phyloP scores from a whole-genome alignment of 2,888 invertebrate genomes.

The Tetragnatha montana region DNA sequence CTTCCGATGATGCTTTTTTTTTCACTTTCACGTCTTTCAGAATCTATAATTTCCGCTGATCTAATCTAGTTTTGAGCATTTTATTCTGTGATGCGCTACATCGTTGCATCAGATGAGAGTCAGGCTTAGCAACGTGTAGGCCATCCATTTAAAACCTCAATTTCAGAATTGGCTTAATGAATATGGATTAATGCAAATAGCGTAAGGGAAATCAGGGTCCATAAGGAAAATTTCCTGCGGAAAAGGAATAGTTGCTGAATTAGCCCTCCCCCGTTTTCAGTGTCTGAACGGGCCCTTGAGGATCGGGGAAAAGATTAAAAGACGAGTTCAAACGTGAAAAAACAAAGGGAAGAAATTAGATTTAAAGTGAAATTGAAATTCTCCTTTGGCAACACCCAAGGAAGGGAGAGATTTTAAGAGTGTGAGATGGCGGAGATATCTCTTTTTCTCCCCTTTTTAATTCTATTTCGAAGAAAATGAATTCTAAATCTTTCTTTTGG shows the following conservation, averaged over 20 bases:
- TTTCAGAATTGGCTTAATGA: conserved; percentile 49
- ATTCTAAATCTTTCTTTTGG: conserved; percentile 1
- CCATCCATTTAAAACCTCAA: conserved; percentile 51
- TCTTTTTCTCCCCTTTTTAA: background rate
- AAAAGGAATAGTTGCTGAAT: background rate
- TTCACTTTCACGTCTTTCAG: background rate
- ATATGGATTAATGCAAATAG: conserved; percentile 70
- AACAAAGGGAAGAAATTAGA: conserved; percentile 48
- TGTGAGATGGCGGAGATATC: background rate
- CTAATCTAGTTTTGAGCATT: conserved; percentile 60
- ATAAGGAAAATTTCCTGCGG: background rate
- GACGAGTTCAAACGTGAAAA: background rate
- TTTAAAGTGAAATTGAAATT: conserved; percentile 65
- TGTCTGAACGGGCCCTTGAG: conserved; percentile 26
- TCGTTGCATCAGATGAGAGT: too few relatives aligned
- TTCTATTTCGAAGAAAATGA: background rate
- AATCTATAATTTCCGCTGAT: conserved; percentile 37
- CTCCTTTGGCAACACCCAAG: background rate
- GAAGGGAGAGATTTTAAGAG: background rate
- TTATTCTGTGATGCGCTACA: conserved; percentile 33
- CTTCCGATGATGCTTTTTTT: background rate
- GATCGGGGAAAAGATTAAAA: conserved; percentile 3
- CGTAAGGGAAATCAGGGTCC: conserved; percentile 43
- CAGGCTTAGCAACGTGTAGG: background rate
- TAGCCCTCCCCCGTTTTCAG: conserved; percentile 40